A percentile compares a stretch with the other conserved stretches of the same genome.
These are phyloP conservation scores for Hoplodrina ambigua DNA, from an alignment of 2,888 invertebrate species.

Conservation along the genomic window DNA sequence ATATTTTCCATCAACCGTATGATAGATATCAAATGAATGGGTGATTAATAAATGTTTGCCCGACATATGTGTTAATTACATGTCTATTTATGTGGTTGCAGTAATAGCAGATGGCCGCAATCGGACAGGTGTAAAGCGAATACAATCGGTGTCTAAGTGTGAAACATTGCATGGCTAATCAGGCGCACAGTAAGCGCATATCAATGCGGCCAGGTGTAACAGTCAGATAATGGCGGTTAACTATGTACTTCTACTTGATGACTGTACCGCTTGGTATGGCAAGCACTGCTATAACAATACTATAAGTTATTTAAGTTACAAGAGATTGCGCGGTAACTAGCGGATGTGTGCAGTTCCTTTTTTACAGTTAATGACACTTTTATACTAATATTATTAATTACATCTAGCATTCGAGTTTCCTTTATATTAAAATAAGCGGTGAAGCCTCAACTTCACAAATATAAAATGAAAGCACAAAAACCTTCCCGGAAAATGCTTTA, in stretches of 20 bases:
- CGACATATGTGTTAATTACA: neutral
- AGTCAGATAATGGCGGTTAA: constrained; percentile 75
- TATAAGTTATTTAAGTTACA: constrained; percentile 33
- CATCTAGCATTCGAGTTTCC: neutral
- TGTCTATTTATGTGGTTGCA: constrained; percentile 15
- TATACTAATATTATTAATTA: constrained; percentile 4
- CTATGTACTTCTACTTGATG: constrained; percentile 65
- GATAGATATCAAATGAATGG: neutral
- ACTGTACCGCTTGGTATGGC: constrained; percentile 67
- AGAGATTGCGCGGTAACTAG: constrained; percentile 15
- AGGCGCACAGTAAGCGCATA: constrained; percentile 78
- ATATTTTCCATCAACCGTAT: constrained; percentile 24
- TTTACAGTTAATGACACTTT: neutral
- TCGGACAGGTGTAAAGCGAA: constrained; percentile 70
- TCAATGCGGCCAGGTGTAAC: constrained; percentile 82
- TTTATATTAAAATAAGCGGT: neutral
- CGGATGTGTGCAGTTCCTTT: neutral
- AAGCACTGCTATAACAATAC: constrained; percentile 39
- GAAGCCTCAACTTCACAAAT: neutral
- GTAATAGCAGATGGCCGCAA: constrained; percentile 60
- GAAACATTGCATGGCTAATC: constrained; percentile 78
- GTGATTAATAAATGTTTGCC: constrained; percentile 25
- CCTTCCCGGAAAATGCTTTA: constrained; percentile 10
- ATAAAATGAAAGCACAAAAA: constrained; percentile 13
- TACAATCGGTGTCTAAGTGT: constrained; percentile 74